Evolutionary conservation across 2,113 vertebrate genomes (phyloP).

Genomic region (Morphnarchus princeps): DNA sequence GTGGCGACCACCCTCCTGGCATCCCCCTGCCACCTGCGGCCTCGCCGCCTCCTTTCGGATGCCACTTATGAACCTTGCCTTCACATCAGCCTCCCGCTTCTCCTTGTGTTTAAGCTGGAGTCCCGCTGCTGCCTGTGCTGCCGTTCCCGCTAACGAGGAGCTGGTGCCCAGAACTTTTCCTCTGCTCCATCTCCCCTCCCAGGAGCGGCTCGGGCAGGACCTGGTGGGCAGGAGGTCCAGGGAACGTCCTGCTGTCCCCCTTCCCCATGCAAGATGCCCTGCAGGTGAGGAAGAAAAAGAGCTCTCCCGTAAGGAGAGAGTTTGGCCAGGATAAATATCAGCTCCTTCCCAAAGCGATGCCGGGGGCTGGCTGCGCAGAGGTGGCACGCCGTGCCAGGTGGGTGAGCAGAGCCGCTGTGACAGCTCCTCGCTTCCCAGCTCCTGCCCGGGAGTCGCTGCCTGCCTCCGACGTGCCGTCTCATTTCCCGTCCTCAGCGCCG

Average conservation of each 20-base stretch:
- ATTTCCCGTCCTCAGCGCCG: background rate
- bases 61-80: background rate
- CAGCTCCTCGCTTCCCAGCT: background rate
- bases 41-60: background rate
- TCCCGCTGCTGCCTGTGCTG: background rate
- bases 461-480: background rate
- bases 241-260: background rate
- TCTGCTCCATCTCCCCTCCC: background rate
- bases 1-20: background rate
- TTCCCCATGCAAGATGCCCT: background rate
- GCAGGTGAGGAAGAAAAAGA: background rate
- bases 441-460: background rate
- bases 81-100: background rate
- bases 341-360: background rate
- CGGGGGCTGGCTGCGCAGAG: background rate
- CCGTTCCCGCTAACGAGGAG: background rate
- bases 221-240: background rate
- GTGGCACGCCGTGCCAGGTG: background rate
- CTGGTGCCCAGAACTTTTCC: background rate
- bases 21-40: background rate
- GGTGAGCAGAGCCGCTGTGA: background rate
- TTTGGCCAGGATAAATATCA: background rate
- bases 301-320: background rate
- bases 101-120: background rate
- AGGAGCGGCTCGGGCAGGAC: background rate